Percentiles rank a stretch among this genome's conserved stretches.
These are phyloP conservation scores for Callionymus lyra DNA, from an alignment of 2,113 vertebrate genomes.

Conservation along the genomic window DNA sequence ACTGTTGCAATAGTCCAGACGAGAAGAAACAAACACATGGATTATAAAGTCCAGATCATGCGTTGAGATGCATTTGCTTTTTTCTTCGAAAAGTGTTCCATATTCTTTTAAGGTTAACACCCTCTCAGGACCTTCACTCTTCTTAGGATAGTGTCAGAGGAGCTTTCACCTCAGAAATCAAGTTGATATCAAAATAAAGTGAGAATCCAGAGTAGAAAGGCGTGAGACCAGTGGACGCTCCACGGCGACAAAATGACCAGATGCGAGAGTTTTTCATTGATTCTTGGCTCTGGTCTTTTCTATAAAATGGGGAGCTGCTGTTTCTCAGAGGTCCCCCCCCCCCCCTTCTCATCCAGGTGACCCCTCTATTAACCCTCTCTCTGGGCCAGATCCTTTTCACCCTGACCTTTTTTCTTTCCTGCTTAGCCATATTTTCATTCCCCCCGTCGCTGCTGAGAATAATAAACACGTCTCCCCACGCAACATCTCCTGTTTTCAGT, in stretches of 20 bases:
- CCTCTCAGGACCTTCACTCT: conserved; percentile 25
- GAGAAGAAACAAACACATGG: too few species aligned
- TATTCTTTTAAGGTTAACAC: conserved; percentile 36
- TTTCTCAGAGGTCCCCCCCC: conserved; percentile 36
- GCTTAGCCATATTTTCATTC: conserved; percentile 47
- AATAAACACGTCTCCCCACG: conserved; percentile 54
- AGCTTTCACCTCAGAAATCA: conserved; percentile 28
- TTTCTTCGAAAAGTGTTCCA: conserved; percentile 42
- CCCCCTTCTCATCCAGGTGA: conserved; percentile 38
- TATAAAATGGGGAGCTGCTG: conserved; percentile 40
- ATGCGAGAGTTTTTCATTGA: conserved; percentile 31
- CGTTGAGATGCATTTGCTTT: too few species aligned
- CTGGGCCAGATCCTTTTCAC: conserved; percentile 51
- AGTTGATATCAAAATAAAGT: conserved; percentile 18
- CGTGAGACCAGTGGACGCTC: not conserved
- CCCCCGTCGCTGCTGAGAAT: conserved; percentile 43
- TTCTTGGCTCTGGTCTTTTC: conserved; percentile 28
- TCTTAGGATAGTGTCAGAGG: conserved; percentile 41
- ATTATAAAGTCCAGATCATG: too few species aligned
- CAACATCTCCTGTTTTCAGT: conserved; percentile 42
- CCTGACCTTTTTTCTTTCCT: conserved; percentile 40
- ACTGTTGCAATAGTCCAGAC: too few species aligned
- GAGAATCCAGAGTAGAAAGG: conserved; percentile 8
- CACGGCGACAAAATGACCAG: conserved; percentile 8
- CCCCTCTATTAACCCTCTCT: conserved; percentile 51